Percentiles rank a stretch among this genome's conserved stretches.
These are phyloP conservation scores for Homarus gammarus DNA, from an alignment of 2,888 invertebrate species.

Conservation along the genomic window DNA sequence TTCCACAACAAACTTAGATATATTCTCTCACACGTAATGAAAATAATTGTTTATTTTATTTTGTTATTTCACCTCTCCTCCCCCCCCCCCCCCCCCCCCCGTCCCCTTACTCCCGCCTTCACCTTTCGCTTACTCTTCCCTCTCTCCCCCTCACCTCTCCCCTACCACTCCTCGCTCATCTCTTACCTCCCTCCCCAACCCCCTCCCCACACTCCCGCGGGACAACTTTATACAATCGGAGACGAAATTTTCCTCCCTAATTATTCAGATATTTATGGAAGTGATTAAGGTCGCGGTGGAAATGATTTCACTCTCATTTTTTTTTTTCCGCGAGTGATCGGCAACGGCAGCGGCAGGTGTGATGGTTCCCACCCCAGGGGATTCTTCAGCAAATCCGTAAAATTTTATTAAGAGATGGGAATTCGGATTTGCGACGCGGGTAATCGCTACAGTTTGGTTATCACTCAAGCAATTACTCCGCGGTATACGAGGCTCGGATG, in stretches of 20 bases:
- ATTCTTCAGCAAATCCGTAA: background rate
- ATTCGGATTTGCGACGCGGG: background rate
- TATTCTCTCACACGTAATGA: no score
- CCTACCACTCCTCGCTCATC: background rate
- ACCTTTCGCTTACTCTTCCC: background rate
- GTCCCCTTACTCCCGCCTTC: background rate
- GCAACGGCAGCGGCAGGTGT: background rate
- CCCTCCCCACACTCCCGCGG: background rate
- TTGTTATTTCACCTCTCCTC: no score
- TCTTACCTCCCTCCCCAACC: conserved; percentile 11
- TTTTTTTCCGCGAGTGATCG: background rate
- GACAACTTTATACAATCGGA: conserved; percentile 24
- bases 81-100: background rate
- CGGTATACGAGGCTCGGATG: background rate
- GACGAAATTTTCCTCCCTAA: background rate
- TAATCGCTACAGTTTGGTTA: background rate
- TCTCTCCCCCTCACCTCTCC: background rate
- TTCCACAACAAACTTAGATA: no score
- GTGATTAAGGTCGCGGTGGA: conserved; percentile 17
- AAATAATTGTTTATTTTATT: no score
- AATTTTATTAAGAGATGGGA: background rate
- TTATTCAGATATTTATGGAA: conserved; percentile 32
- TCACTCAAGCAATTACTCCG: background rate
- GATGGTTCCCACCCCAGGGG: background rate
- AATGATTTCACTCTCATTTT: conserved; percentile 37